Conservation (phyloP, 2,113 vertebrate species). For the Nicator chloris region DNA sequence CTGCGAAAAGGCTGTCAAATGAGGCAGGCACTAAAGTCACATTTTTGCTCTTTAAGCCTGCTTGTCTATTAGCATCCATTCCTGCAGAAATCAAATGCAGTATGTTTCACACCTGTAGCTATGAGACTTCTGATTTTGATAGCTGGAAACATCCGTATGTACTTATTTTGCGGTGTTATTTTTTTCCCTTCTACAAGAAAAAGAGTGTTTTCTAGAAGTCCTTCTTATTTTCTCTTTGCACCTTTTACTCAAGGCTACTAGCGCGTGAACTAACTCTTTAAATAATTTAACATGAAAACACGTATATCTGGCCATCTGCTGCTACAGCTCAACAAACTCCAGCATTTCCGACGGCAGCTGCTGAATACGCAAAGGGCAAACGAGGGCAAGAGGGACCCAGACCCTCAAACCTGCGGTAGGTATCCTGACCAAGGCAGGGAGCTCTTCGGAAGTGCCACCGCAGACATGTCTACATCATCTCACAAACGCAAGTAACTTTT, state of each 20-base stretch:
- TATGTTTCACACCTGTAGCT: not conserved
- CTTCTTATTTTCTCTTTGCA: not conserved
- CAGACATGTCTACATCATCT: fast-evolving
- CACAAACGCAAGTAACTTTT: not conserved
- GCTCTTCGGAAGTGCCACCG: not conserved
- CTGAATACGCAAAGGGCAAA: not conserved
- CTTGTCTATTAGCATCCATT: not conserved
- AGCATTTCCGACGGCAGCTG: not conserved
- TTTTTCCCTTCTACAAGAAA: not conserved
- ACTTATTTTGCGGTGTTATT: not conserved
- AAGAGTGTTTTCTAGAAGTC: fast-evolving
- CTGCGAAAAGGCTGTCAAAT: not conserved
- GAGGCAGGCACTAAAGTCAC: not conserved
- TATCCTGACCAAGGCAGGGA: not conserved
- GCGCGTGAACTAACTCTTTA: not conserved
- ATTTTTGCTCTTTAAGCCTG: not conserved
- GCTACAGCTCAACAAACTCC: not conserved
- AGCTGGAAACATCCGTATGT: not conserved
- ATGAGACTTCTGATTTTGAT: not conserved
- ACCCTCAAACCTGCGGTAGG: not conserved
- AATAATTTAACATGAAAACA: not conserved
- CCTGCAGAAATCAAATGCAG: not conserved
- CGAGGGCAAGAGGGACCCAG: not conserved
- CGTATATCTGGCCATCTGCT: not conserved
- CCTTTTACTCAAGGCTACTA: not conserved